phyloP scores from a whole-genome alignment of 1,140 invertebrate species.

The Calliphora vicina region DNA sequence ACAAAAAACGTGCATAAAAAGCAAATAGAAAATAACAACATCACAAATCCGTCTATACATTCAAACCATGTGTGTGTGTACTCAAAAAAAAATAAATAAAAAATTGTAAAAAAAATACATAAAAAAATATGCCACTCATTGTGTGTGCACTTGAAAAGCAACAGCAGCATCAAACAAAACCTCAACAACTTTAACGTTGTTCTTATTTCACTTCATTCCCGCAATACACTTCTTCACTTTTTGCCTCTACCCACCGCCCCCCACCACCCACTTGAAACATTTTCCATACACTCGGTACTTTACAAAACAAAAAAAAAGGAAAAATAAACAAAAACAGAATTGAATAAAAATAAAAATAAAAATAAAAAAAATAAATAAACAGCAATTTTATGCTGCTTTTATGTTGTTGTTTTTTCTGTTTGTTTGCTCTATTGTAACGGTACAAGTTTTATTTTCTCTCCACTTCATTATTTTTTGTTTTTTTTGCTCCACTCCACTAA shows the following conservation, averaged over 20 bases:
- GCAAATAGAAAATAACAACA: no score
- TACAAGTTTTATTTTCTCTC: not conserved
- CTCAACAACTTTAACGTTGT: not conserved
- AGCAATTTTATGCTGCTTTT: not conserved
- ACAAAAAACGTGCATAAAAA: slow-evolving; percentile 22
- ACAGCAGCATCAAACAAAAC: slow-evolving; percentile 11
- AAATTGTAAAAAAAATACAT: not conserved
- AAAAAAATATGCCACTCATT: not conserved
- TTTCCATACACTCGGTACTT: not conserved
- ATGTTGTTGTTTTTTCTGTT: not conserved
- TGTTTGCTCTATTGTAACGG: not conserved
- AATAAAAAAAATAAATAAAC: not conserved
- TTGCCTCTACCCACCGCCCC: not conserved
- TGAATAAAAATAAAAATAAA: not conserved
- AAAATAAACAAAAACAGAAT: not conserved
- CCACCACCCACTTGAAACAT: not conserved
- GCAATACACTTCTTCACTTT: not conserved
- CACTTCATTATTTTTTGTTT: not conserved
- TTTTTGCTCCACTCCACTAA: not conserved
- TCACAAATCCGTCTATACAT: not conserved
- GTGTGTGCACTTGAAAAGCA: not conserved
- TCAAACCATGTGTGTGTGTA: not conserved
- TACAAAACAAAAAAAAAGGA: not conserved
- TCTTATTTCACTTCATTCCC: not conserved
- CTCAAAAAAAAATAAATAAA: no score